A percentile compares a stretch with the other conserved stretches of the same genome.
Conservation (phyloP, 2,888 invertebrate genomes). For the Actias luna region DNA sequence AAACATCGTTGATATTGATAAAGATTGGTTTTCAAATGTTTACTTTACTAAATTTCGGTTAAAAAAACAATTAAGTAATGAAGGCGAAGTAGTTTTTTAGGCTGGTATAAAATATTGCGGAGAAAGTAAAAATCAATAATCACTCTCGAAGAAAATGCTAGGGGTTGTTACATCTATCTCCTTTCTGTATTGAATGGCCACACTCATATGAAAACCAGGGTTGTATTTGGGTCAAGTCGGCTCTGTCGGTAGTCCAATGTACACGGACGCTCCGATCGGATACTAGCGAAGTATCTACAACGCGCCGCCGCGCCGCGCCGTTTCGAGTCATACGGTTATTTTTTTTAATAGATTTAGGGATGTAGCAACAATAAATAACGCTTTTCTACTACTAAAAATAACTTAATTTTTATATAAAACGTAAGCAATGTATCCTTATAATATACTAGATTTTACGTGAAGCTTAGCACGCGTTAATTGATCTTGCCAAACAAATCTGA, state of each 20-base stretch:
- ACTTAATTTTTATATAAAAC: too few species aligned
- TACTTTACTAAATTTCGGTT: neutral
- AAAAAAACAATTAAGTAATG: neutral
- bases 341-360: too few species aligned
- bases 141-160: conserved; percentile 12
- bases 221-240: conserved; percentile 19
- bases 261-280: conserved; percentile 5
- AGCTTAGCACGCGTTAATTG: too few species aligned
- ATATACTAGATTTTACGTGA: too few species aligned
- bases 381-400: too few species aligned
- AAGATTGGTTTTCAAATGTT: neutral
- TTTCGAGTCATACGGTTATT: too few species aligned
- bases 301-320: neutral
- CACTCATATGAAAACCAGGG: conserved; percentile 18
- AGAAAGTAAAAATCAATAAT: conserved; percentile 16
- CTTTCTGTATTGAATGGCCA: conserved; percentile 18
- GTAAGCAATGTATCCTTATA: too few species aligned
- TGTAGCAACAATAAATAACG: too few species aligned
- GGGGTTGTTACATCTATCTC: conserved; percentile 8
- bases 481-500: too few species aligned
- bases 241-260: conserved; percentile 9
- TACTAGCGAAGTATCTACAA: conserved; percentile 1
- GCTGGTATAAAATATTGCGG: neutral
- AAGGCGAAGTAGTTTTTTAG: neutral
- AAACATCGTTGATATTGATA: neutral